phyloP scores from a whole-genome alignment of 2,888 invertebrate genomes.

The Ochropacha duplaris region DNA sequence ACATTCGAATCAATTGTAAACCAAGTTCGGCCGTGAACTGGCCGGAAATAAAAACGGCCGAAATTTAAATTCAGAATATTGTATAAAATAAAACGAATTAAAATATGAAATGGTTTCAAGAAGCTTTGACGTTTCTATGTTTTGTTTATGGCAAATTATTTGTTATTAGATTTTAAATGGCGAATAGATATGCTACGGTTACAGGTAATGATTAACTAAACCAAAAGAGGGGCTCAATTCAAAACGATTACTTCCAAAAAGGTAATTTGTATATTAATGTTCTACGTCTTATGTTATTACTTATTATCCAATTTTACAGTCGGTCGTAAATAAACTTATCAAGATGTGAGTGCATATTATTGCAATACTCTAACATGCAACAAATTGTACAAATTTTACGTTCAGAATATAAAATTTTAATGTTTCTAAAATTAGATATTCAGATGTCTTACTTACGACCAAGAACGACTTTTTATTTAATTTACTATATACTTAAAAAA shows the following conservation, averaged over 20 bases:
- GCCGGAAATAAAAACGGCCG: conserved; percentile 28
- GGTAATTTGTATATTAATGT: neutral
- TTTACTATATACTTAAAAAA: too few relatives aligned
- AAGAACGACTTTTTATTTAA: neutral
- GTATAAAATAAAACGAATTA: too few relatives aligned
- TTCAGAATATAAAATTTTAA: neutral
- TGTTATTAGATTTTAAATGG: too few relatives aligned
- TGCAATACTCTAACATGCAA: conserved; percentile 1
- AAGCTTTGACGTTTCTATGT: too few relatives aligned
- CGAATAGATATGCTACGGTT: too few relatives aligned
- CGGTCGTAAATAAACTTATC: conserved; percentile 5
- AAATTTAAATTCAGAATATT: conserved; percentile 20
- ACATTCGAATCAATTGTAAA: conserved; percentile 67
- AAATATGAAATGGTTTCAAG: too few relatives aligned
- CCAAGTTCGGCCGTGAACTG: conserved; percentile 30
- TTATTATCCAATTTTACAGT: neutral
- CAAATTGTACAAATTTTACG: neutral
- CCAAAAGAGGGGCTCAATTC: neutral
- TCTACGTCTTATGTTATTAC: neutral
- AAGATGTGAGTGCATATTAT: neutral
- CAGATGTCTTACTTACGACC: neutral
- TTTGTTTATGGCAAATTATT: too few relatives aligned
- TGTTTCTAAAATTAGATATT: neutral
- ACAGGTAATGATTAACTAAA: neutral
- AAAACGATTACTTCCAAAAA: neutral